Evolutionary conservation across 2,888 invertebrate genomes (phyloP).

Genomic region (Urechis unicinctus): DNA sequence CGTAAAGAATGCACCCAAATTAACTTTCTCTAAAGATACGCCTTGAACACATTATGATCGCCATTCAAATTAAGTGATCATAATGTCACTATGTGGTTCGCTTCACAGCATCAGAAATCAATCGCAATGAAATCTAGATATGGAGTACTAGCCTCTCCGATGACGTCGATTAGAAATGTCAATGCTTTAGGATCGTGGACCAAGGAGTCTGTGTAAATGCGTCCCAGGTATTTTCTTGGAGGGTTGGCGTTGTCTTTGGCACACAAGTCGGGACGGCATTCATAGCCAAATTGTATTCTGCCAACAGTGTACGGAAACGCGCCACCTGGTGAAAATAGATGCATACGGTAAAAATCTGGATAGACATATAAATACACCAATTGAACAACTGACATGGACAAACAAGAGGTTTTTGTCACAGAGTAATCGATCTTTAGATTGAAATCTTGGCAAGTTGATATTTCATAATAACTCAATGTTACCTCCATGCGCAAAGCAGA

Average conservation of each 20-base stretch:
- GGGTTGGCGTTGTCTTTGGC: slow-evolving; percentile 49
- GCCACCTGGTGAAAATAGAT: slow-evolving; percentile 40
- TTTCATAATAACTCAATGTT: slow-evolving; percentile 2
- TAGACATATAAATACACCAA: too few relatives aligned
- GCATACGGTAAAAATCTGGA: too few relatives aligned
- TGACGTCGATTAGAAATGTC: slow-evolving; percentile 50
- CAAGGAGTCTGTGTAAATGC: slow-evolving; percentile 54
- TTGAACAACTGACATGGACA: neutral
- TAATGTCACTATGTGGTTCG: too few relatives aligned
- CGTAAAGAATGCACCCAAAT: too few relatives aligned
- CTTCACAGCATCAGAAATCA: too few relatives aligned
- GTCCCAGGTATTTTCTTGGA: slow-evolving; percentile 50
- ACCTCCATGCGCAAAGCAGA: slow-evolving; percentile 57
- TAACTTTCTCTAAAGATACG: too few relatives aligned
- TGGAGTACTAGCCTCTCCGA: slow-evolving; percentile 52
- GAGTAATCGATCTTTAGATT: too few relatives aligned
- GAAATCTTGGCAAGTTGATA: too few relatives aligned
- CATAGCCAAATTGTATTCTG: slow-evolving; percentile 54
- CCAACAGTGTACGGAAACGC: slow-evolving; percentile 56
- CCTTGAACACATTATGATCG: too few relatives aligned
- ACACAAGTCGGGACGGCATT: slow-evolving; percentile 56
- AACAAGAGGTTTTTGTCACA: neutral
- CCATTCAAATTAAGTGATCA: too few relatives aligned
- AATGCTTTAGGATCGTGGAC: slow-evolving; percentile 54
- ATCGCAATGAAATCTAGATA: too few relatives aligned